phyloP scores from a whole-genome alignment of 2,113 vertebrate genomes.

The Bufo gargarizans region DNA sequence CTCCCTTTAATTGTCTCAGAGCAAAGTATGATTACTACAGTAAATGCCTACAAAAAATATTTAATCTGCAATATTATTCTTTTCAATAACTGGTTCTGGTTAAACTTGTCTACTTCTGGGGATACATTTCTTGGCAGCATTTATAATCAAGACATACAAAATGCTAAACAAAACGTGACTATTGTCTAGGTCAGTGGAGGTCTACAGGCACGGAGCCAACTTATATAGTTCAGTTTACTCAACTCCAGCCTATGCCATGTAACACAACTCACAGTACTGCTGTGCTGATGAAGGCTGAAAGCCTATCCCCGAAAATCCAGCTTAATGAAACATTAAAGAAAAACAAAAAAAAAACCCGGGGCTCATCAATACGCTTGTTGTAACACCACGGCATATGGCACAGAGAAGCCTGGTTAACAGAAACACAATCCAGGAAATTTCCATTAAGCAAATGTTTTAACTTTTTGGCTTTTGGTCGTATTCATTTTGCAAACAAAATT shows the following conservation, averaged over 20 bases:
- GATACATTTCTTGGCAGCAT: neutral
- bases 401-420: neutral
- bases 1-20: neutral
- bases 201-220: conserved; percentile 14
- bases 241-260: neutral
- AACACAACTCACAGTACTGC: neutral
- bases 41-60: neutral
- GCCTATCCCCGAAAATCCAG: neutral
- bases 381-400: neutral
- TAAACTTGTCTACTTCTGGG: neutral
- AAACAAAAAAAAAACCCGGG: neutral
- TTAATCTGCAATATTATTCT: neutral
- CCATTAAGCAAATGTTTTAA: conserved; percentile 15
- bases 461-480: neutral
- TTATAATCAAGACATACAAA: neutral
- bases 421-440: neutral
- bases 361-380: conserved; percentile 7
- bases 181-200: conserved; percentile 17
- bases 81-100: neutral
- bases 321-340: conserved; percentile 27
- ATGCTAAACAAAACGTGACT: conserved; percentile 14
- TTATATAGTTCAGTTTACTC: conserved; percentile 1
- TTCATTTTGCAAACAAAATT: neutral
- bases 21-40: neutral
- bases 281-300: neutral